Base-by-base conservation (phyloP, 2,797 vertebrate species). In the Sternarchorhynchus goeldii region DNA sequence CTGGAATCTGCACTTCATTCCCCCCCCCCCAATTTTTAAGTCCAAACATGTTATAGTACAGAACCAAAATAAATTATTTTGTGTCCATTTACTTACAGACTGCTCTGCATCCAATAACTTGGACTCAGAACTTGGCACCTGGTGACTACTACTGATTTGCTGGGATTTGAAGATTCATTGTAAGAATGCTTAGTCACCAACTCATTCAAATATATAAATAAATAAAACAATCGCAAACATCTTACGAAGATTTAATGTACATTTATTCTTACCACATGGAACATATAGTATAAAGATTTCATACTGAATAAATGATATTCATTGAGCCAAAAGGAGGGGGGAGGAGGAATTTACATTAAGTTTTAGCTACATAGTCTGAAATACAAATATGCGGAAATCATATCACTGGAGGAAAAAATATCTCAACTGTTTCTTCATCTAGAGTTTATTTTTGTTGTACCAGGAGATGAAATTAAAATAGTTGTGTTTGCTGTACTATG, bases 251-350 rank as follows among this genome's bases (percentile, higher is more conserved):
- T 98, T 99, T 99, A 96, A 99, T 99, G 98, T 99, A 99, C 98
- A 99, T 99, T 99, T 99, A 99, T 99, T 99, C 96, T 99, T 98
- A 99, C 96, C 97, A 99, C 96, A 95, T 98, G 97, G 98, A 99
- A 99, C 97, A 99, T 98, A 99, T 97, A 99, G 98, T 99, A 99
- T 99, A 99, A 99, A 99, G 97, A 99, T 99, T 98, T 99, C 96
- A 99, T 99, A 99, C 96, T 98, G 98, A 99, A 99, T 99, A 99
- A 99, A 99, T 99, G 97, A 99, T 98, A 99, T 98, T 99, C 97
- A 99, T 99, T 98, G 96, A 99, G 97, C 97, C 96, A 98, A 98
- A 98, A 97, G 96, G 96, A 93, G 93, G 94, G 94, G 94, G 89
- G 96, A 95, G 94, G 95, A 96, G 95, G 95, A 97, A 99, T 99